Evolutionary conservation across 2,113 vertebrate genomes (phyloP).

Genomic region (Boulengeromyrus knoepffleri): DNA sequence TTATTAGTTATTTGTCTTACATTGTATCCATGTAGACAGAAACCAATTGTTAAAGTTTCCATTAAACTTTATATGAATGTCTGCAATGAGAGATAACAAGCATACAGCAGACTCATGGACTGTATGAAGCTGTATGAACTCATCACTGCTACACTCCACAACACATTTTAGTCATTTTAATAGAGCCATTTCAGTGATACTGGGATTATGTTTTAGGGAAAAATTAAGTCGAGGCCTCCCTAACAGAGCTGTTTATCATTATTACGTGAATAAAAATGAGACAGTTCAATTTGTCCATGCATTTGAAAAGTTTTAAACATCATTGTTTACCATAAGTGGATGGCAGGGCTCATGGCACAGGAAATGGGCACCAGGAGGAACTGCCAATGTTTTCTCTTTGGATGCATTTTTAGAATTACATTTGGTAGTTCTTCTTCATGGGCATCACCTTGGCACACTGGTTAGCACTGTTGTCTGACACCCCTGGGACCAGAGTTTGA

Average conservation of each 20-base stretch:
- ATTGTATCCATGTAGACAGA: background rate
- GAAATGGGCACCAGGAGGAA: background rate
- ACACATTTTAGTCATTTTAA: slow-evolving; percentile 26
- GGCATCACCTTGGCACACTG: background rate
- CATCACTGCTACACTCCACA: slow-evolving; percentile 9
- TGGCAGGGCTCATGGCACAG: slow-evolving; percentile 22
- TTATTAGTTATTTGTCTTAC: background rate
- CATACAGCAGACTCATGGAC: background rate
- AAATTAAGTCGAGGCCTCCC: slow-evolving; percentile 28
- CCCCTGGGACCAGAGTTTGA: background rate
- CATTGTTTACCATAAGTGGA: slow-evolving; percentile 31
- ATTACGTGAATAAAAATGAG: slow-evolving; percentile 29
- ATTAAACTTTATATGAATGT: background rate
- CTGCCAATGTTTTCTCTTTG: slow-evolving; percentile 19
- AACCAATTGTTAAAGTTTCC: background rate
- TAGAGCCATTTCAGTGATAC: slow-evolving; percentile 19
- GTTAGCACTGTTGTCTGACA: background rate
- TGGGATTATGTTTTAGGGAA: slow-evolving; percentile 22
- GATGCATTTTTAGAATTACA: background rate
- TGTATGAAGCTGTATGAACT: slow-evolving; percentile 14
- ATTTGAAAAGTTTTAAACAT: slow-evolving; percentile 26
- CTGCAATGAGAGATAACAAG: slow-evolving; percentile 20
- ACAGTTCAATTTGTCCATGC: slow-evolving; percentile 26
- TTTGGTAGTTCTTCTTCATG: background rate
- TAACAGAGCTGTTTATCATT: slow-evolving; percentile 31